Evolutionary conservation across 2,888 invertebrate genomes (phyloP), one percentile per base, ranked within the genome.

Genomic region (Timema cristinae): DNA sequence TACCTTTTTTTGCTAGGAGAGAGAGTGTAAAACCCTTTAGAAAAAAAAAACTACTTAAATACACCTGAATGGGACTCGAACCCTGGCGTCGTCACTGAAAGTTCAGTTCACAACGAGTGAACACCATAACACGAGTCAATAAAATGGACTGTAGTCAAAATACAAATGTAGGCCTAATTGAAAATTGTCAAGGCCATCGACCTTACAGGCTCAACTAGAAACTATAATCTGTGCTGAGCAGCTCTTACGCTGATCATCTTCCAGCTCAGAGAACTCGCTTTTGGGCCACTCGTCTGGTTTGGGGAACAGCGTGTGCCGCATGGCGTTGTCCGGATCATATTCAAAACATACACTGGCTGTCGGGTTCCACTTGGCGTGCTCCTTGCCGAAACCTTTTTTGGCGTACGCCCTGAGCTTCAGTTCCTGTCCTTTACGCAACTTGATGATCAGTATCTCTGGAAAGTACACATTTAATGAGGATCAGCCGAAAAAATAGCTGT

Each of bases 291-390:
- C 98, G 79, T 98, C 97, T 5, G 98, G 97, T 81, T 95, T 97
- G 0, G 98, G 97, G 78, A 87, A 97, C 52, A 97, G 85, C 4
- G 98, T 99, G 80, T 99, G 99, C 59, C 96, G 86, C 89, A 99
- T 93, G 0, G 93, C 86, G 84, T 99, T 99, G 80, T 99, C 99
- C 0, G 99, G 99, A 84, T 99, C 99, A 84, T 99, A 99, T 83
- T 99, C 99, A 83, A 99, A 99, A 69, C 94, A 93, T 1, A 99
- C 98, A 63, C 98, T 98, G 68, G 95, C 95, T 0, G 99, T 99
- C 5, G 99, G 99, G 84, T 98, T 99, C 99, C 99, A 99, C 83
- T 99, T 99, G 0, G 99, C 99, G 84, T 99, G 99, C 81, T 99
- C 99, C 81, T 99, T 99, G 0, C 98, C 97, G 84, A 97, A 96